Evolutionary conservation across 2,888 invertebrate genomes (phyloP).

Genomic region (Heliconius ethilla): DNA sequence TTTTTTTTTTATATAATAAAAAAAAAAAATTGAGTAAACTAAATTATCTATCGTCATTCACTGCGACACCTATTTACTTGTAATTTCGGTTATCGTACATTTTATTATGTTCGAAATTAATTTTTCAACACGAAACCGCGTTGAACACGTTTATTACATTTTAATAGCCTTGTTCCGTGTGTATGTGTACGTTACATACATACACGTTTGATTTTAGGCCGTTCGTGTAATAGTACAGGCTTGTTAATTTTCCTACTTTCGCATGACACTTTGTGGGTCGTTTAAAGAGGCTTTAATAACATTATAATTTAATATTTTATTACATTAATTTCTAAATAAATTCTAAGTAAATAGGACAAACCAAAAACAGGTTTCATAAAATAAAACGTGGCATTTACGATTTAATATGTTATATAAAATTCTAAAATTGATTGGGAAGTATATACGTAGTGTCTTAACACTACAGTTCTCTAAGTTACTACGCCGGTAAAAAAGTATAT

Average conservation of each 20-base stretch:
- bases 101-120: slow-evolving; percentile 1
- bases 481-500: background rate
- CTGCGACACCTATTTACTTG: slow-evolving; percentile 4
- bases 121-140: slow-evolving; percentile 20
- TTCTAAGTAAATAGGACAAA: background rate
- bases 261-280: slow-evolving; percentile 61
- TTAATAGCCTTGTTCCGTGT: slow-evolving; percentile 12
- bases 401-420: background rate
- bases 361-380: background rate
- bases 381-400: background rate
- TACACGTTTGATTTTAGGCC: slow-evolving; percentile 2
- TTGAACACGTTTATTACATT: slow-evolving; percentile 13
- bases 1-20: no score
- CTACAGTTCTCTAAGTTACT: no score
- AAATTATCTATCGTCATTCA: slow-evolving; percentile 13
- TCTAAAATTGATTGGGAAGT: background rate
- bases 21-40: slow-evolving; percentile 44
- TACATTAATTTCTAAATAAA: background rate
- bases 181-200: background rate
- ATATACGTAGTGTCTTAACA: no score
- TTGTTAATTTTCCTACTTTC: slow-evolving; percentile 67
- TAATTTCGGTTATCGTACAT: slow-evolving; percentile 19
- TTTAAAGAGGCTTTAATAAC: slow-evolving; percentile 60
- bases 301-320: slow-evolving; percentile 52
- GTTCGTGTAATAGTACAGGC: slow-evolving; percentile 4